Evolutionary conservation across 2,113 vertebrate species (phyloP).

Genomic region (Mobula hypostoma): DNA sequence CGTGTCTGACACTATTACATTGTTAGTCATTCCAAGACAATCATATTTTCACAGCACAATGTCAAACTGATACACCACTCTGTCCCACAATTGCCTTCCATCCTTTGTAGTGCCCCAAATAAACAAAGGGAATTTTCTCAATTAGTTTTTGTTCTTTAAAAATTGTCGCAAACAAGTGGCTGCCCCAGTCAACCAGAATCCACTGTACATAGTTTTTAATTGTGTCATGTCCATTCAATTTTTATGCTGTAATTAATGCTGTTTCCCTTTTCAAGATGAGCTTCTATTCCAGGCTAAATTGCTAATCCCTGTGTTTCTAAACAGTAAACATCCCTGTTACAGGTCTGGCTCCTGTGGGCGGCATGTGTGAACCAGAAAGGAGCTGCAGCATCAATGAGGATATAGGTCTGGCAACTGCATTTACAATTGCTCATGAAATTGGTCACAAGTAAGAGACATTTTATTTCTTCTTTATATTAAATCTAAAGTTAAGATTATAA

Average conservation of each 20-base stretch:
- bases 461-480: background rate
- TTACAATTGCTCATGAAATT: constrained; percentile 97
- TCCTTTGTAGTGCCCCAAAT: too few species aligned
- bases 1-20: too few species aligned
- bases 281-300: background rate
- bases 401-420: constrained; percentile 91
- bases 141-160: too few species aligned
- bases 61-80: too few species aligned
- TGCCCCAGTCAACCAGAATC: too few species aligned
- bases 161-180: too few species aligned
- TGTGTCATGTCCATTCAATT: background rate
- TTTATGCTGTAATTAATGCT: background rate
- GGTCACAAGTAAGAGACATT: constrained; percentile 85
- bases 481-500: background rate
- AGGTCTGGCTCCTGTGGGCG: constrained; percentile 91
- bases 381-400: constrained; percentile 98
- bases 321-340: constrained; percentile 26
- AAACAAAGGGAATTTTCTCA: too few species aligned
- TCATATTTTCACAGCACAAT: too few species aligned
- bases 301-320: background rate
- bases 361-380: constrained; percentile 92
- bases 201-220: background rate
- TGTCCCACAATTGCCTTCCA: too few species aligned
- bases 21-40: too few species aligned
- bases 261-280: background rate